These are phyloP conservation scores for Spongilla lacustris DNA, from an alignment of 37 sponge, comb jelly and placozoan species.

Conservation along the genomic window DNA sequence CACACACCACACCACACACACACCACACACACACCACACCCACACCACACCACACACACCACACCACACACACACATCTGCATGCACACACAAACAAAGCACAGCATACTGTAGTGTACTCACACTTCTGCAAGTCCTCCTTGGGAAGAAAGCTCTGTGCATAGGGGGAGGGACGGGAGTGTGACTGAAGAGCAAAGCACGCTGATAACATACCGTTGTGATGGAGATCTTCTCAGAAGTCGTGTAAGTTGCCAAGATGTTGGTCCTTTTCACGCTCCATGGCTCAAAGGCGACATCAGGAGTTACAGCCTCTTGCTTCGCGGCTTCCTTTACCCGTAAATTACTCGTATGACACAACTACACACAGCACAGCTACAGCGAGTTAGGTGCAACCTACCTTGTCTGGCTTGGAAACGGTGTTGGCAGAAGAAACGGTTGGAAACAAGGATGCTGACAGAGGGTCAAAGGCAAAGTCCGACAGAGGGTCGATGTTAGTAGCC, in stretches of 20 bases:
- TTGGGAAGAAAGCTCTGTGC: constrained; percentile 77
- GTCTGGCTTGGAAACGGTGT: neutral
- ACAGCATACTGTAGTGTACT: constrained; percentile 2
- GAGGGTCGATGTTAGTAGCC: neutral
- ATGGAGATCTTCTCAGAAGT: constrained; percentile 90
- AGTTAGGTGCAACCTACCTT: neutral
- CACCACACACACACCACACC: neutral
- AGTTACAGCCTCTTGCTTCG: neutral
- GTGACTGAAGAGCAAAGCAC: neutral
- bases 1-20: neutral
- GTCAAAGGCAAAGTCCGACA: constrained; percentile 1
- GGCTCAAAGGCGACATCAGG: constrained; percentile 78
- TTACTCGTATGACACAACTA: neutral
- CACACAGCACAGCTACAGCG: constrained; percentile 1
- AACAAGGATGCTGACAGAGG: neutral
- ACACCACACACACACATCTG: neutral
- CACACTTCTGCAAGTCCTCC: constrained; percentile 86
- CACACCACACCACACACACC: neutral
- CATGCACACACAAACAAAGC: neutral
- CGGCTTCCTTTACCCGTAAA: neutral
- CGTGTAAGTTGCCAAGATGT: constrained; percentile 86
- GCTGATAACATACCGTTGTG: constrained; percentile 68
- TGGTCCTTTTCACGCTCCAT: constrained; percentile 85
- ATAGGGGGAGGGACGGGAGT: neutral
- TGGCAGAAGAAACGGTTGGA: neutral